Evolutionary conservation across 2,888 invertebrate species (phyloP).

Genomic region (Drosophila quinaria): DNA sequence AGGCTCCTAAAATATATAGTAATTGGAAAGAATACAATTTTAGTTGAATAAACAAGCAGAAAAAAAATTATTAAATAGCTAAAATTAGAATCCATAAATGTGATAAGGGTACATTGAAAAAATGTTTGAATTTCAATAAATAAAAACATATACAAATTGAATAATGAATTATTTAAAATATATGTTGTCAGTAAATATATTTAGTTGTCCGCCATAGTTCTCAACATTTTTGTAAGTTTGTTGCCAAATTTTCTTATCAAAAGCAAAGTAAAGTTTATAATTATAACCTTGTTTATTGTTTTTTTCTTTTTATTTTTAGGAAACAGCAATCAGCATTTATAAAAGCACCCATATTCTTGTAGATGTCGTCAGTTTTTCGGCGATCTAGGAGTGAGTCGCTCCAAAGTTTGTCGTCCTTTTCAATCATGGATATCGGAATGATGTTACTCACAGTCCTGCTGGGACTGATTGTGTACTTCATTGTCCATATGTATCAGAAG

Average conservation of each 20-base stretch:
- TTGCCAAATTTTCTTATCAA: not conserved
- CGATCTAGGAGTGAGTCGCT: not conserved
- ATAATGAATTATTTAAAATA: too few relatives aligned
- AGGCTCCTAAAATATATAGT: too few relatives aligned
- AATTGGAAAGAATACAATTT: too few relatives aligned
- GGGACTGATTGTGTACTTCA: constrained; percentile 36
- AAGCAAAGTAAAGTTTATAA: not conserved
- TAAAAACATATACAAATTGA: too few relatives aligned
- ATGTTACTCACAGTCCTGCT: constrained; percentile 31
- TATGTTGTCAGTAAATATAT: not conserved
- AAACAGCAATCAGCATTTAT: not conserved
- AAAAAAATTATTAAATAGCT: too few relatives aligned
- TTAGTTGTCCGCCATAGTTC: not conserved
- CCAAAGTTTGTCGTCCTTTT: not conserved
- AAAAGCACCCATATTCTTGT: not conserved
- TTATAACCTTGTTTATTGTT: not conserved
- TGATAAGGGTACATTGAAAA: too few relatives aligned
- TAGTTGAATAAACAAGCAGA: too few relatives aligned
- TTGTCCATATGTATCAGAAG: constrained; percentile 23
- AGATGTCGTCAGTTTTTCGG: not conserved
- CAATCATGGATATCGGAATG: constrained; percentile 1
- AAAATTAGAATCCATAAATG: too few relatives aligned
- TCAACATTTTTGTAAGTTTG: not conserved
- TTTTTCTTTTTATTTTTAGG: not conserved
- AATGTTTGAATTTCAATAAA: too few relatives aligned